These are phyloP conservation scores for Cryptocephalus primarius DNA, from an alignment of 2,888 invertebrate genomes.

Conservation along the genomic window DNA sequence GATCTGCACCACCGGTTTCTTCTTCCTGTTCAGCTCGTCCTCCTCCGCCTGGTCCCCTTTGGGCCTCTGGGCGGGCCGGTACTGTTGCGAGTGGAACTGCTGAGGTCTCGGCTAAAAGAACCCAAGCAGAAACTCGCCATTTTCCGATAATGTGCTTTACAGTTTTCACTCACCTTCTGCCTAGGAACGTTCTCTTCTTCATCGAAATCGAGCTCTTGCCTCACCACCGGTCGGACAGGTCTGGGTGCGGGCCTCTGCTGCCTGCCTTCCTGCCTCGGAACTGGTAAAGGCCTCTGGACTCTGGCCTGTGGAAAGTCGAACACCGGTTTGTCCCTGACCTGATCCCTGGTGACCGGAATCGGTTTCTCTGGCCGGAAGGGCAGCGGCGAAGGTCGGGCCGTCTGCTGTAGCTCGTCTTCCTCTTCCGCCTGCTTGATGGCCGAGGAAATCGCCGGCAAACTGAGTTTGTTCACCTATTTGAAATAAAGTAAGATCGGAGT, in stretches of 20 bases:
- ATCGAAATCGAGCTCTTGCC: conserved; percentile 23
- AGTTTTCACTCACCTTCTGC: conserved; percentile 14
- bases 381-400: conserved; percentile 16
- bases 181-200: conserved; percentile 10
- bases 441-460: conserved; percentile 20
- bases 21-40: conserved; percentile 34
- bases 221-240: conserved; percentile 12
- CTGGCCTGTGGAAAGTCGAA: conserved; percentile 11
- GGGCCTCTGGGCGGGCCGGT: conserved; percentile 25
- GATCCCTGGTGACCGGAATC: conserved; percentile 27
- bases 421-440: conserved; percentile 20
- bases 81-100: conserved; percentile 29
- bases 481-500: too few relatives aligned
- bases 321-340: conserved; percentile 25
- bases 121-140: too few relatives aligned
- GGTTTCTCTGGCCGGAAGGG: conserved; percentile 32
- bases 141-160: too few relatives aligned
- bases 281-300: conserved; percentile 9
- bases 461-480: conserved; percentile 21
- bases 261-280: conserved; percentile 5
- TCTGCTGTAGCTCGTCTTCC: conserved; percentile 7
- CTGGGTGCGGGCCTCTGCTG: conserved; percentile 8
- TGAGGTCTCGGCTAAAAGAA: conserved; percentile 10
- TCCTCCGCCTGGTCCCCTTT: conserved; percentile 21
- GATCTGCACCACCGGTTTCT: conserved; percentile 35